Evolutionary conservation across 2,797 vertebrate genomes (phyloP), one percentile per base, ranked within the genome.

Genomic region (Pseudomugil gertrudae): DNA sequence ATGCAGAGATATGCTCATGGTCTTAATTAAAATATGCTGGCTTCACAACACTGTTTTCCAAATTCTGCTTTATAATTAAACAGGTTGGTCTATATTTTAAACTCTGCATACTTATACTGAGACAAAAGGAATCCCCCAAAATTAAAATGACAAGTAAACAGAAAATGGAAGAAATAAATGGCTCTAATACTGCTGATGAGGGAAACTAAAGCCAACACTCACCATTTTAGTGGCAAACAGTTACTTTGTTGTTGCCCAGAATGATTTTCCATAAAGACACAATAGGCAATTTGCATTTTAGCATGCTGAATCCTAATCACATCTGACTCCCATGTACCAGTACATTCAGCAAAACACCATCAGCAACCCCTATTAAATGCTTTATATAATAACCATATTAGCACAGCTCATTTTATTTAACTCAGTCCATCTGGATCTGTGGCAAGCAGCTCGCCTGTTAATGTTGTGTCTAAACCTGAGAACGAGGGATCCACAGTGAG

Each of bases 301-400:
- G 74, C 61, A 82, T 47, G 61, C 79, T 68, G 68, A 66, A 86
- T 63, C 66, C 45, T 75, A 78, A 88, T 71, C 72, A 83, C 59
- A 79, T 68, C 68, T 75, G 69, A 69, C 66, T 74, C 63, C 66
- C 53, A 56, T 33, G 15, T 50, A 63, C 58, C 30, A 53, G 74
- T 53, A 45, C 50, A 75, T 84, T 80, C 81, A 81, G 72, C 72
- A 69, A 69, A 86, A 79, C 78, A 64, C 53, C 71, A 86, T 89
- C 80, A 84, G 84, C 79, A 74, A 33, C 26, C 55, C 48, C 64
- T 54, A 77, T 86, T 87, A 88, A 81, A 82, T 68, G 32, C 48
- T 75, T 84, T 67, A 76, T 80, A 64, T 84, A 87, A 84, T 81
- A 87, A 85, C 85, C 58, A 79, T 85, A 86, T 84, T 84, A 85